Evolutionary conservation across 2,888 invertebrate species (phyloP).

Genomic region (Oscheius sp.): DNA sequence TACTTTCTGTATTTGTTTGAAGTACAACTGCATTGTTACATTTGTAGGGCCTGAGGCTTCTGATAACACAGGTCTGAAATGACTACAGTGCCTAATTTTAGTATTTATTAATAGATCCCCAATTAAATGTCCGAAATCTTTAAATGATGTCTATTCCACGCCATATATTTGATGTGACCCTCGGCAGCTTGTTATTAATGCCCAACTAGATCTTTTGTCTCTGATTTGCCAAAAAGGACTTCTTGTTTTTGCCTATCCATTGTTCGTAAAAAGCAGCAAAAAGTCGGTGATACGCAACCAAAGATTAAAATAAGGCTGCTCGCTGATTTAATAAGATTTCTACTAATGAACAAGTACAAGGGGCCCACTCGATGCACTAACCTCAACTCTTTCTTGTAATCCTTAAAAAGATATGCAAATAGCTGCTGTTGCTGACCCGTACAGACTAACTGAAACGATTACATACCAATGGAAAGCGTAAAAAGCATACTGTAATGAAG

Average conservation of each 20-base stretch:
- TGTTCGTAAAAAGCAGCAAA: neutral
- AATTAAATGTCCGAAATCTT: neutral
- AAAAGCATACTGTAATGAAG: neutral
- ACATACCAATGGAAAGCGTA: neutral
- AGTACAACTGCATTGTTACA: conserved; percentile 71
- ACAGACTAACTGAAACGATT: conserved; percentile 11
- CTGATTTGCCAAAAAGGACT: neutral
- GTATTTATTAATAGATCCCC: neutral
- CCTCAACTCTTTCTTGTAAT: conserved; percentile 66
- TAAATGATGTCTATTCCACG: no score
- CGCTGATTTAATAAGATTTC: neutral
- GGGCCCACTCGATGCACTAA: conserved; percentile 20
- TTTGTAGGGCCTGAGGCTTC: conserved; percentile 67
- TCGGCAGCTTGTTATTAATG: neutral
- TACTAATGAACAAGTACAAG: neutral
- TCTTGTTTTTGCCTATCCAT: neutral
- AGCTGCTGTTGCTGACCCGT: conserved; percentile 50
- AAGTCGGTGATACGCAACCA: neutral
- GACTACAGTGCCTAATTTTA: no score
- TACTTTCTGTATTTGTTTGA: conserved; percentile 72
- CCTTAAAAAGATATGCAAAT: conserved; percentile 64
- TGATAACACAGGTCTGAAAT: conserved; percentile 53
- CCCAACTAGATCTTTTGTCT: no score
- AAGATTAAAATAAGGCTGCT: neutral
- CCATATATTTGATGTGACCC: conserved; percentile 3